Conservation (phyloP, 1,140 invertebrate genomes). For the Sminthurinus signatus region DNA sequence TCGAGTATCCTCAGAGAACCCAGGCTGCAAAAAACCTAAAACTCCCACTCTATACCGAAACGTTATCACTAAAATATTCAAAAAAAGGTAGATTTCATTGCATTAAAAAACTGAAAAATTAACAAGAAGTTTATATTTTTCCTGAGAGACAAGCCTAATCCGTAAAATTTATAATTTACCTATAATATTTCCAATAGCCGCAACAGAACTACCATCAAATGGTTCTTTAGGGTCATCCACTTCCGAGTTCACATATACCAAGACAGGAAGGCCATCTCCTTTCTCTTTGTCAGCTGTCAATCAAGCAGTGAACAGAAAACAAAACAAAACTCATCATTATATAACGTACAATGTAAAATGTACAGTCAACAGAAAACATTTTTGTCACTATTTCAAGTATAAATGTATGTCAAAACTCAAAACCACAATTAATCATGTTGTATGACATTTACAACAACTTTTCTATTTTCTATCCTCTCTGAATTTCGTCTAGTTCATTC, state of each 20-base stretch:
- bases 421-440: neutral
- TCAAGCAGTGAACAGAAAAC: neutral
- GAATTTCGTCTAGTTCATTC: no score
- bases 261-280: constrained; percentile 27
- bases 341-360: neutral
- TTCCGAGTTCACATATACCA: constrained; percentile 36
- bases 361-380: neutral
- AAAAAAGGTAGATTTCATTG: no score
- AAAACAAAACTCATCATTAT: neutral
- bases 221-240: constrained; percentile 31
- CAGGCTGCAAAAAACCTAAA: constrained; percentile 34
- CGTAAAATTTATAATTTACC: no score
- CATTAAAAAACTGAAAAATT: no score
- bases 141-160: no score
- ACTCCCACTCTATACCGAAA: constrained; percentile 37
- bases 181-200: constrained; percentile 39
- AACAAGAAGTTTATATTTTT: no score
- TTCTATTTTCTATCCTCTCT: neutral
- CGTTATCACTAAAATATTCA: no score
- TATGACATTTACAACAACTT: neutral
- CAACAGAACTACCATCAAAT: constrained; percentile 34
- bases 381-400: neutral
- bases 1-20: constrained; percentile 26
- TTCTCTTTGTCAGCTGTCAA: constrained; percentile 31
- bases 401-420: neutral